These are phyloP conservation scores for Loxodonta africana DNA, from an alignment of 2,113 vertebrate genomes.

Conservation along the genomic window DNA sequence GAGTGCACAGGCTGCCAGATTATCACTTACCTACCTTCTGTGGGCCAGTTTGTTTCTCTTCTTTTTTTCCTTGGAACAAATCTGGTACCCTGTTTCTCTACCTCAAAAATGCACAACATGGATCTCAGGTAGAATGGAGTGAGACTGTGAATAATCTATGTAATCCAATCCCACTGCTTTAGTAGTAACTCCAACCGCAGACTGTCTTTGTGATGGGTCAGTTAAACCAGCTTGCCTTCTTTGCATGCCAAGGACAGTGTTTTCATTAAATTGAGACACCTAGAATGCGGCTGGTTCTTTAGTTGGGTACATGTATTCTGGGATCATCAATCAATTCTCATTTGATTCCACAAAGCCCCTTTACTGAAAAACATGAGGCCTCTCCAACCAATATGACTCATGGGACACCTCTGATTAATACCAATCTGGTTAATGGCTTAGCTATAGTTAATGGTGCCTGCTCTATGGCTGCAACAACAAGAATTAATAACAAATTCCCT, in stretches of 20 bases:
- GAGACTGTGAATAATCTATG: neutral
- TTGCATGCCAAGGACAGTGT: conserved; percentile 35
- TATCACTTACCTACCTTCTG: neutral
- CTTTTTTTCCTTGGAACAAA: neutral
- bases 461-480: conserved; percentile 59
- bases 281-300: conserved; percentile 58
- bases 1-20: neutral
- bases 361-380: conserved; percentile 61
- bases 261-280: conserved; percentile 32
- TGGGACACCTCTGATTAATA: conserved; percentile 68
- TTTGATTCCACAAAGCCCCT: conserved; percentile 62
- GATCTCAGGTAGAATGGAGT: neutral
- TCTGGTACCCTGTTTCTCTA: neutral
- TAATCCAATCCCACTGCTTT: neutral
- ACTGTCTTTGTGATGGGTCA: neutral
- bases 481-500: conserved; percentile 61
- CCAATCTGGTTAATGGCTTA: conserved; percentile 72
- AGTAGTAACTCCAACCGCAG: neutral
- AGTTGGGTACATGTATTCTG: conserved; percentile 50
- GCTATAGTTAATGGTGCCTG: conserved; percentile 58
- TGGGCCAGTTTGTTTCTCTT: neutral
- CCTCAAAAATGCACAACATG: neutral
- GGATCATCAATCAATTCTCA: conserved; percentile 72
- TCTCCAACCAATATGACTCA: conserved; percentile 43
- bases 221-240: conserved; percentile 42